phyloP scores from a whole-genome alignment of 2,113 vertebrate genomes.

The Chaetura pelagica region DNA sequence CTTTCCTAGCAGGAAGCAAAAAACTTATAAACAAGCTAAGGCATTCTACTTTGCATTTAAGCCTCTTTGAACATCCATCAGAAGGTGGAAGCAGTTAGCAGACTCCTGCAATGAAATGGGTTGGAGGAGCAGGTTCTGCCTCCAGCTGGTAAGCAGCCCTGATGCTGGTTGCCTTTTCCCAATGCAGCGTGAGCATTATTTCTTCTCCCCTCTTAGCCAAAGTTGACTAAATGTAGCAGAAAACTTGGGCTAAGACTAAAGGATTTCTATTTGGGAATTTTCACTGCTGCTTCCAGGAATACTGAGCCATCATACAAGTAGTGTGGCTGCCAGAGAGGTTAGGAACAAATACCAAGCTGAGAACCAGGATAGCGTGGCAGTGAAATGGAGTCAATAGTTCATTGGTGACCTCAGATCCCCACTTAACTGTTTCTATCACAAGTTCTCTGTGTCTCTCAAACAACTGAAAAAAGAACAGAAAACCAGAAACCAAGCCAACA shows the following conservation, averaged over 20 bases:
- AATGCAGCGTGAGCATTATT: neutral
- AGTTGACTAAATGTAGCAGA: neutral
- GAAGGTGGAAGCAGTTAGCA: neutral
- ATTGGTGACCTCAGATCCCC: neutral
- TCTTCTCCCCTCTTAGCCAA: neutral
- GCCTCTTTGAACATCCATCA: neutral
- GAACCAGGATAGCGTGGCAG: rapidly evolving
- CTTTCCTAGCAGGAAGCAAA: neutral
- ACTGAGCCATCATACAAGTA: neutral
- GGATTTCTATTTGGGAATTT: neutral
- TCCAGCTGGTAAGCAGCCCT: neutral
- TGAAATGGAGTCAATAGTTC: neutral
- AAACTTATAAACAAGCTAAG: neutral
- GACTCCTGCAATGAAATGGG: neutral
- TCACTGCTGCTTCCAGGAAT: neutral
- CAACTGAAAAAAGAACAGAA: neutral
- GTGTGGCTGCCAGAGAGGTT: neutral
- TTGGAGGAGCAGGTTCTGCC: neutral
- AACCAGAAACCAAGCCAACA: neutral
- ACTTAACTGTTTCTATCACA: neutral
- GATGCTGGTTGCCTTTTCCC: neutral
- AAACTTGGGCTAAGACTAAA: neutral
- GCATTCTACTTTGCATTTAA: neutral
- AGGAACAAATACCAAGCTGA: neutral
- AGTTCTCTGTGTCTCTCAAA: neutral